Evolutionary conservation across 2,797 vertebrate genomes (phyloP), one percentile per base, ranked within the genome.

Genomic region (Falco berigora): DNA sequence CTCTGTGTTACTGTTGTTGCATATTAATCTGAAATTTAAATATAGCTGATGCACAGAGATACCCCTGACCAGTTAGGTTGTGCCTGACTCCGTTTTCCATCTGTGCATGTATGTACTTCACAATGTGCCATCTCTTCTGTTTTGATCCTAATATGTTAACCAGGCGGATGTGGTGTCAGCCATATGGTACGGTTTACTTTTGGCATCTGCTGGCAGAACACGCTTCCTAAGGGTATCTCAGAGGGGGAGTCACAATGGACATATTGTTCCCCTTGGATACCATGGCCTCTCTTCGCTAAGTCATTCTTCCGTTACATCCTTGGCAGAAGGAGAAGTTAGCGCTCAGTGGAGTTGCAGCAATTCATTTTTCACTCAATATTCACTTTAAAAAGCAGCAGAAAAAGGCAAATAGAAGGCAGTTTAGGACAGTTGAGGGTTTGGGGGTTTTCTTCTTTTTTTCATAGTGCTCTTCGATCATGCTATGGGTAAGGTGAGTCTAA

Each of bases 221-320:
- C 21, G 24, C 59, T 93, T 94, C 86, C 58, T 38, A 36, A 72
- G 53, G 73, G 56, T 55, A 38, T 69, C 50, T 58, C 69, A 69
- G 73, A 83, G 53, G 25, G 46, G 40, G 62, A 83, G 21, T 28
- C 0, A 1, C 49, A 56, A 27, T 25, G 77, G 69, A 88, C 50
- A 19, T 84, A 50, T 52, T 84, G 74, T 15, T 93, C 56, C 28
- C 63, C 46, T 84, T 2, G 6, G 50, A 55, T 27, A 32, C 50
- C 0, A 0, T 18, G 63, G 76, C 22, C 15, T 75, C 30, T 92
- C 32, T 55, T 10, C 0, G 0, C 53, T n/a, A 71, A 12, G 17
- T 20, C 8, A 69, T 75, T 84, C 80, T 88, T 68, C 73, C 10
- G 4, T 50, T 53, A 14, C 10, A 34, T 77, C 42, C 80, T 86